A percentile compares a stretch with the other conserved stretches of the same genome.
Evolutionary conservation across 2,113 vertebrate species (phyloP).

Genomic region (Scytalopus superciliaris): DNA sequence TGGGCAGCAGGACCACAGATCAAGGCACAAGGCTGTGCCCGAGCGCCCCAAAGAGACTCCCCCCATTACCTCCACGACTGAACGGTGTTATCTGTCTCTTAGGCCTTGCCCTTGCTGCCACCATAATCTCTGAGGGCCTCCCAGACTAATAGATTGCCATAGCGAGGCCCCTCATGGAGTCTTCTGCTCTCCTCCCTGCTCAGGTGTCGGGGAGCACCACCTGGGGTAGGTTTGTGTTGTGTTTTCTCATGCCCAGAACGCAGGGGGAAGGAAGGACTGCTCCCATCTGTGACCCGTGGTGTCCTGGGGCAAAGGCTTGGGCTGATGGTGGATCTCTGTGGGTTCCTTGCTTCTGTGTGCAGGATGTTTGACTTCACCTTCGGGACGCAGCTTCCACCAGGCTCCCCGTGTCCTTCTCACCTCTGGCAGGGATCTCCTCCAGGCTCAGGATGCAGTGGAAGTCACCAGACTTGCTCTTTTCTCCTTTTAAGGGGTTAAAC

Average conservation of each 20-base stretch:
- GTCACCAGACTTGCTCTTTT: background rate
- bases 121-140: constrained; percentile 3
- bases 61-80: background rate
- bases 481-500: background rate
- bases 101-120: constrained; percentile 31
- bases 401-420: background rate
- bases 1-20: background rate
- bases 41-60: background rate
- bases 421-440: background rate
- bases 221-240: constrained; percentile 41
- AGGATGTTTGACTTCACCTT: background rate
- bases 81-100: constrained; percentile 45
- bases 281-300: background rate
- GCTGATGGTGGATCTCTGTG: background rate
- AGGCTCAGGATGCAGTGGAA: background rate
- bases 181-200: constrained; percentile 58
- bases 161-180: constrained; percentile 63
- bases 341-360: background rate
- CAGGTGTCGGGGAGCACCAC: constrained; percentile 34
- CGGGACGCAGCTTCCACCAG: rapidly evolving
- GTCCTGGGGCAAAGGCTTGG: constrained; percentile 1
- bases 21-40: background rate
- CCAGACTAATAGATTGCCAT: constrained; percentile 10
- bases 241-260: background rate
- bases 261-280: background rate